A percentile compares a stretch with the other conserved stretches of the same genome.
phyloP scores from a whole-genome alignment of 2,797 vertebrate species.

The Pseudochromis fuscus region DNA sequence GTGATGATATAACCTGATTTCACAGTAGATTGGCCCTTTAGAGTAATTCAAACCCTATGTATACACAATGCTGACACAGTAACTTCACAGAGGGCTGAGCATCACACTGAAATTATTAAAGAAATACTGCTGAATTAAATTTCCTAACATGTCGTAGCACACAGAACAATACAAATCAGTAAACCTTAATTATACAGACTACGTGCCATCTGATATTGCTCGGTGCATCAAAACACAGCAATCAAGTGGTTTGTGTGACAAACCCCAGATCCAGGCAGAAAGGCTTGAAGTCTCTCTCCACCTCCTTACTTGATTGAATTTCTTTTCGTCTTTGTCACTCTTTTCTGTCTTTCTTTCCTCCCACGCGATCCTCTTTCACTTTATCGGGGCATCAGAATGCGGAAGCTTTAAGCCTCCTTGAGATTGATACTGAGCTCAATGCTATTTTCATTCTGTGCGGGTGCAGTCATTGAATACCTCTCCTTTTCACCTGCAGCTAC shows the following conservation, averaged over 20 bases:
- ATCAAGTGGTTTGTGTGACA: constrained; percentile 33
- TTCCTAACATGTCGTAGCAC: neutral
- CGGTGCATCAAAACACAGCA: neutral
- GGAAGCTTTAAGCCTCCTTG: constrained; percentile 70
- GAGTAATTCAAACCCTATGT: constrained; percentile 29
- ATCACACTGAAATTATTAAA: constrained; percentile 7
- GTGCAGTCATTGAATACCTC: constrained; percentile 64
- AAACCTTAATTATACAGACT: neutral
- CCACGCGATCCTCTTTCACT: constrained; percentile 55
- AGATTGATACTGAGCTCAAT: constrained; percentile 70
- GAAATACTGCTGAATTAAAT: neutral
- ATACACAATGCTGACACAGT: constrained; percentile 3
- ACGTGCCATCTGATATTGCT: neutral
- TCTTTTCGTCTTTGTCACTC: constrained; percentile 47
- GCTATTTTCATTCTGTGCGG: constrained; percentile 68
- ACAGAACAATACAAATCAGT: neutral
- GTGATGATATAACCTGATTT: constrained; percentile 41
- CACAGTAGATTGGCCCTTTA: constrained; percentile 2
- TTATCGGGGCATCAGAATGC: constrained; percentile 68
- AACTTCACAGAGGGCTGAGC: constrained; percentile 1
- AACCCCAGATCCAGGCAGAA: constrained; percentile 41
- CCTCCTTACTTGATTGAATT: constrained; percentile 51
- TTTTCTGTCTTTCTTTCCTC: constrained; percentile 50
- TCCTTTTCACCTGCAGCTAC: constrained; percentile 54
- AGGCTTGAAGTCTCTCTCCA: constrained; percentile 32